These are phyloP conservation scores for Invenusta paracnida DNA, from an alignment of 2,888 invertebrate species.

Conservation along the genomic window DNA sequence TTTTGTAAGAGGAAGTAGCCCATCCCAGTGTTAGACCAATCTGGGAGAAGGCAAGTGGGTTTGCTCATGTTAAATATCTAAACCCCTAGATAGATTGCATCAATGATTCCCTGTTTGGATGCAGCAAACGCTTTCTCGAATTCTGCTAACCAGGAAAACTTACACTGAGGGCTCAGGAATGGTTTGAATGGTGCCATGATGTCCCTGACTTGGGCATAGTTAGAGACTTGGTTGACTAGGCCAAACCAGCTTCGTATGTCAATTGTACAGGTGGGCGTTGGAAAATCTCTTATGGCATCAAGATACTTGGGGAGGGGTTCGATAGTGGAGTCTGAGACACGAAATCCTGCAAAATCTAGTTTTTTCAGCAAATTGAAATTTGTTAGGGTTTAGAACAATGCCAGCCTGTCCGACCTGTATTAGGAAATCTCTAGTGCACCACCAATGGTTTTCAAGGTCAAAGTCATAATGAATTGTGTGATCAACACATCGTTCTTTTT, in stretches of 20 bases:
- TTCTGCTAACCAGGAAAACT: not conserved
- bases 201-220: constrained; percentile 45
- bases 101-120: not conserved
- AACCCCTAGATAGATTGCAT: not conserved
- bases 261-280: not conserved
- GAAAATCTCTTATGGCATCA: constrained; percentile 30
- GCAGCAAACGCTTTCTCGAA: not conserved
- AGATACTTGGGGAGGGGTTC: not conserved
- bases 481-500: not conserved
- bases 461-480: not conserved
- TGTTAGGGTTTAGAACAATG: not conserved
- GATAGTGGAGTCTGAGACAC: not conserved
- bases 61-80: not conserved
- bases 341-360: constrained; percentile 11
- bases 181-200: not conserved
- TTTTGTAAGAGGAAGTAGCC: not conserved
- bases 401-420: not conserved
- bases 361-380: constrained; percentile 3
- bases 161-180: not conserved
- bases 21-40: not conserved
- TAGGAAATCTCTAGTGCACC: not conserved
- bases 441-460: not conserved
- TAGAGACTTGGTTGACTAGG: constrained; percentile 48
- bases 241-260: constrained; percentile 48
- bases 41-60: not conserved